Evolutionary conservation across 2,113 vertebrate species (phyloP).

Genomic region (Azemiops feae): DNA sequence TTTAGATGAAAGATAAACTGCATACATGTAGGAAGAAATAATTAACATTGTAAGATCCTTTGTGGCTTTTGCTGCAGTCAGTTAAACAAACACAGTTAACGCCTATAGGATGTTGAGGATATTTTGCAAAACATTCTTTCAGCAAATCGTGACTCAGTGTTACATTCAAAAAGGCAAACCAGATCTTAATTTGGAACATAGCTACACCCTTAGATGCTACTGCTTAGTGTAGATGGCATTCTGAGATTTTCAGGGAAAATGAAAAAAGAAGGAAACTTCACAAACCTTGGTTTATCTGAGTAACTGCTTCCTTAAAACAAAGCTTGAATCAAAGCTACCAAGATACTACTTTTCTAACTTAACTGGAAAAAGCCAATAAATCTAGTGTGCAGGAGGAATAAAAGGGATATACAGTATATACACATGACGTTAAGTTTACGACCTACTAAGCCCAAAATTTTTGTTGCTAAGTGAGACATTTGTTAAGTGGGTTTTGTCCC

Average conservation of each 20-base stretch:
- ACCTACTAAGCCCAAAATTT: background rate
- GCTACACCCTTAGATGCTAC: background rate
- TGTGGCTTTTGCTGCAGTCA: background rate
- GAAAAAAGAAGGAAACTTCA: background rate
- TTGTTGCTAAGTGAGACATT: background rate
- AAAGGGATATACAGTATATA: background rate
- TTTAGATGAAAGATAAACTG: background rate
- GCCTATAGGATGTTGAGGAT: background rate
- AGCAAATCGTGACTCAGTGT: background rate
- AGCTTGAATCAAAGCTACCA: background rate
- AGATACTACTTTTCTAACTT: background rate
- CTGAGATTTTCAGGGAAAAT: background rate
- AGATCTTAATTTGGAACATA: background rate
- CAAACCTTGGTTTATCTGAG: background rate
- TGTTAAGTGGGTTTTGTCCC: background rate
- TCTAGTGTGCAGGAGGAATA: background rate
- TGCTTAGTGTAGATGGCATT: background rate
- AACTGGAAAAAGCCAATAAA: background rate
- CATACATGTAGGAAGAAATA: background rate
- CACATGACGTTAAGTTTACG: background rate
- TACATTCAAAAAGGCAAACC: background rate
- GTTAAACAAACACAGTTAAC: background rate
- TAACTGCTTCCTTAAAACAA: background rate
- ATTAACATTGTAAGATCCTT: background rate
- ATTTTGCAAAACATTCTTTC: background rate